Base-by-base conservation (phyloP, 2,113 vertebrate species). In the Raja brachyura region DNA sequence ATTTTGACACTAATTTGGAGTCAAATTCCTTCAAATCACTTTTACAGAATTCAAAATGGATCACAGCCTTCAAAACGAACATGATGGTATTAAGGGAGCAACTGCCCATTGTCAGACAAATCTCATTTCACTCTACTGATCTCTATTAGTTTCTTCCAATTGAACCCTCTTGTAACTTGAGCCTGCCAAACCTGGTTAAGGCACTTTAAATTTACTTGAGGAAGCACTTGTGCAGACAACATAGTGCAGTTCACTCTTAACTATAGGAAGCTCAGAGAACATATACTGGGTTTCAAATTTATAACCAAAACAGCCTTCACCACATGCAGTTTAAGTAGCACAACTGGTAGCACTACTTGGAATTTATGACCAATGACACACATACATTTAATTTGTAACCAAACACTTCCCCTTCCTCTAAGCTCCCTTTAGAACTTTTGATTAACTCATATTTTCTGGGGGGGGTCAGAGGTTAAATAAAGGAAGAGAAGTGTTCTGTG, bases 371-470 rank as follows among this genome's bases (percentile, higher is more conserved):
- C 97, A 97, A 97, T 97, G 97, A 98, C 98, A 98, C 94, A 95
- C 96, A 98, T 97, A 98, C 97, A 97, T 99, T 98, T 98, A 98
- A 98, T 98, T 97, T 99, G 98, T 98, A 99, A 99, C 98, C 97
- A 96, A 97, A 99, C 96, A 99, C 98, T 99, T 99, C 98, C 98
- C 97, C 96, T 97, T 97, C 96, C 97, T 97, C 96, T 97, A 95
- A 95, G 95, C 95, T 96, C 95, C 95, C 94, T 95, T 98, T 96
- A 98, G 97, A 98, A 98, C 96, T 97, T 95, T 95, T 97, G 97
- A 96, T 97, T 96, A 97, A 95, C 95, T 97, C 96, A 97, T 92
- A 92, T 92, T 97, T 96, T 97, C 97, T 97, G 96, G 95, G 92
- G 94, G 94, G 96, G 98, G 98, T 99, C 98, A 99, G 94, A 96